A percentile compares a stretch with the other conserved stretches of the same genome.
phyloP scores from a whole-genome alignment of 2,113 vertebrate species.

The Lates calcarifer region DNA sequence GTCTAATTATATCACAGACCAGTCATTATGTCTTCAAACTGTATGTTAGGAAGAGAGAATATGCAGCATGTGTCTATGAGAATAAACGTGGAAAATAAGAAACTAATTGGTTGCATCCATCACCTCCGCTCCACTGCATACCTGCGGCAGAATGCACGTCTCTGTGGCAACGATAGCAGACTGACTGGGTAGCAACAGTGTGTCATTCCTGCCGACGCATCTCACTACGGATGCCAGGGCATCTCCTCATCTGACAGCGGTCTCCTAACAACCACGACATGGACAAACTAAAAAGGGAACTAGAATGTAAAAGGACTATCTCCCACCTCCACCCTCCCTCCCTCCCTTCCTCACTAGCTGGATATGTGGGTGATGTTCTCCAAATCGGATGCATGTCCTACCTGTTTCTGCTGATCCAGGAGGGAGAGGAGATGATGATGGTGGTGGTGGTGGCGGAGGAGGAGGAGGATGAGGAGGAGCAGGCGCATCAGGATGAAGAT shows the following conservation, averaged over 20 bases:
- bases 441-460: too few species aligned
- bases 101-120: conserved; percentile 17
- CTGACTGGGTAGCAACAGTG: conserved; percentile 62
- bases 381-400: conserved; percentile 57
- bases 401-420: conserved; percentile 62
- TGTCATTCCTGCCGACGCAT: conserved; percentile 52
- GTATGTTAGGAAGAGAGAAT: too few species aligned
- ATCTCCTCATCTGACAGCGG: conserved; percentile 40
- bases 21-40: not conserved
- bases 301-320: not conserved
- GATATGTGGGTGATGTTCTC: conserved; percentile 18
- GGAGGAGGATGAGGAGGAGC: conserved; percentile 37
- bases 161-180: conserved; percentile 55
- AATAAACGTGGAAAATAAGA: not conserved
- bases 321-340: not conserved
- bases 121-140: conserved; percentile 37
- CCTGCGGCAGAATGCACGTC: conserved; percentile 58
- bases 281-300: conserved; percentile 12
- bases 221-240: conserved; percentile 54
- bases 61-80: not conserved
- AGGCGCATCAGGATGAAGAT: conserved; percentile 60
- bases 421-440: conserved; percentile 30
- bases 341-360: not conserved
- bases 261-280: conserved; percentile 27
- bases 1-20: not conserved